Conservation (phyloP, 2,888 invertebrate genomes). For the Leucoma salicis region DNA sequence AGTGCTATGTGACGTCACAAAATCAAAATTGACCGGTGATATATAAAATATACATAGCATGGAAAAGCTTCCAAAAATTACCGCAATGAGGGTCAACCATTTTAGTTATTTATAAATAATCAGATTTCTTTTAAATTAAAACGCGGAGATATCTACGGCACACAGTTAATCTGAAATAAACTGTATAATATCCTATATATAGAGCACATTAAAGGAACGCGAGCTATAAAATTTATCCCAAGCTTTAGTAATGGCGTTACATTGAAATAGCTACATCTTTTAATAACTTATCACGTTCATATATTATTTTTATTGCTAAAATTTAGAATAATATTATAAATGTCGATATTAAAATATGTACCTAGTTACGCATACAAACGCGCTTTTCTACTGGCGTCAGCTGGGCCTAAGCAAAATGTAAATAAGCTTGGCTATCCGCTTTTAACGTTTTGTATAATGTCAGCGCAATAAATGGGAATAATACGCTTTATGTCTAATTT, state of each 20-base stretch:
- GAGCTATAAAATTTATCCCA: no score
- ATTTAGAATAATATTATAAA: slow-evolving; percentile 26
- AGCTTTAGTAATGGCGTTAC: slow-evolving; percentile 7
- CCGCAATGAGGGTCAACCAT: no score
- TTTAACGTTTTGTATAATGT: slow-evolving; percentile 57
- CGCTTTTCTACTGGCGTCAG: slow-evolving; percentile 46
- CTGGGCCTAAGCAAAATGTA: slow-evolving; percentile 65
- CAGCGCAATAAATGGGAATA: slow-evolving; percentile 50
- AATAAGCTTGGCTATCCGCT: slow-evolving; percentile 62
- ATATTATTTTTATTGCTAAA: slow-evolving; percentile 9
- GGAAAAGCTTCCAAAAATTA: no score
- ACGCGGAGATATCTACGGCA: no score
- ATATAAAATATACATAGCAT: no score
- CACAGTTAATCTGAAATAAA: no score
- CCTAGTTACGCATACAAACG: slow-evolving; percentile 35
- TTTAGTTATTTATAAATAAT: no score
- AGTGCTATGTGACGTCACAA: no score
- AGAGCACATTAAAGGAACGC: no score
- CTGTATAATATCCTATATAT: no score
- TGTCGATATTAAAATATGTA: slow-evolving; percentile 39
- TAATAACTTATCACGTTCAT: slow-evolving; percentile 11
- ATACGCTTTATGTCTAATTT: slow-evolving; percentile 49
- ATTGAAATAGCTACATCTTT: slow-evolving; percentile 12
- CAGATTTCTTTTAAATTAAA: no score
- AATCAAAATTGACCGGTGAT: no score